Evolutionary conservation across 2,113 vertebrate species (phyloP).

Genomic region (Macaca mulatta): DNA sequence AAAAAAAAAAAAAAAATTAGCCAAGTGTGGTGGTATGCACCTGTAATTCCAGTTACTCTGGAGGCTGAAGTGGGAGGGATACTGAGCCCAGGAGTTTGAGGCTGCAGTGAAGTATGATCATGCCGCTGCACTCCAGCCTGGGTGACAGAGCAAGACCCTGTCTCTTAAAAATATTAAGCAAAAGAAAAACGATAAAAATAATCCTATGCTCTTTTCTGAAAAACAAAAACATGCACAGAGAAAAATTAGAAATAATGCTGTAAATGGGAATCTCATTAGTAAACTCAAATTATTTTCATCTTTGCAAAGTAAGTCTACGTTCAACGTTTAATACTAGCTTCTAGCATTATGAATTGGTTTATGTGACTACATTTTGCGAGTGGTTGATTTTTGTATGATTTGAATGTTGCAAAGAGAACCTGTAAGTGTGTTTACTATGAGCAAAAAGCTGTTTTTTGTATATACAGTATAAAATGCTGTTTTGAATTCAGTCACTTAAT

Average conservation of each 20-base stretch:
- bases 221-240: not conserved
- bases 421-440: not conserved
- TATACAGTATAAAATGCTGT: not conserved
- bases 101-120: too few relatives aligned
- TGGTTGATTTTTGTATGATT: constrained; percentile 11
- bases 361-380: not conserved
- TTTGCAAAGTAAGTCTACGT: not conserved
- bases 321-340: not conserved
- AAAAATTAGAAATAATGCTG: not conserved
- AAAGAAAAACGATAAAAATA: not conserved
- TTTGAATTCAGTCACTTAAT: not conserved
- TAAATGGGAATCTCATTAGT: not conserved
- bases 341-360: not conserved
- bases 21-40: too few relatives aligned
- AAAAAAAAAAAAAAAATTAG: too few relatives aligned
- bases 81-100: too few relatives aligned
- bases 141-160: too few relatives aligned
- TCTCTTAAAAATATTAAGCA: too few relatives aligned
- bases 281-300: constrained; percentile 22
- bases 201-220: not conserved
- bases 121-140: too few relatives aligned
- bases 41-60: too few relatives aligned
- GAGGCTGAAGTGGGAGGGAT: too few relatives aligned
- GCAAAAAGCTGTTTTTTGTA: not conserved
- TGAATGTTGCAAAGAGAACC: not conserved